phyloP scores from a whole-genome alignment of 2,888 invertebrate genomes.

The Nymphalis polychloros region DNA sequence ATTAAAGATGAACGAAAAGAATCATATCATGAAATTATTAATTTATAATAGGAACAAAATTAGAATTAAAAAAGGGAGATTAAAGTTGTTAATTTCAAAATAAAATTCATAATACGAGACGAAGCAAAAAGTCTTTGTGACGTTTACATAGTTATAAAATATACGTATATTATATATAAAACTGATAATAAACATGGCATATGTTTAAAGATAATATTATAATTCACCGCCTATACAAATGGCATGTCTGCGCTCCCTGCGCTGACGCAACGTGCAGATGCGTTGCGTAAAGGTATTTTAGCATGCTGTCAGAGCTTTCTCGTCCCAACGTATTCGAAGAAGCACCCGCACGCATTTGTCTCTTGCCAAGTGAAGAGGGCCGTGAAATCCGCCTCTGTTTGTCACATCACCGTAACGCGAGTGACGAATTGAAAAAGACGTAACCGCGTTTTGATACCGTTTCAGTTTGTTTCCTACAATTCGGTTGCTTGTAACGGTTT shows the following conservation, averaged over 20 bases:
- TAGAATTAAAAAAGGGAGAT: too few species aligned
- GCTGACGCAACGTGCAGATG: conserved; percentile 60
- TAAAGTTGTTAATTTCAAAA: too few species aligned
- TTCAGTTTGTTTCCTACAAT: conserved; percentile 34
- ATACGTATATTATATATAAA: not conserved
- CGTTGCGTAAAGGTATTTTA: conserved; percentile 74
- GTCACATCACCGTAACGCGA: conserved; percentile 51
- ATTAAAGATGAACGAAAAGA: too few species aligned
- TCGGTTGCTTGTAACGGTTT: conserved; percentile 33
- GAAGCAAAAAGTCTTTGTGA: too few species aligned
- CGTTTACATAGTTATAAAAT: too few species aligned
- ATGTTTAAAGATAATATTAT: not conserved
- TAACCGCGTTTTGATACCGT: conserved; percentile 67
- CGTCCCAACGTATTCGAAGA: conserved; percentile 59
- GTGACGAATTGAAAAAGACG: conserved; percentile 63
- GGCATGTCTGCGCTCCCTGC: conserved; percentile 46
- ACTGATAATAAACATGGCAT: not conserved
- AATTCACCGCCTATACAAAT: not conserved
- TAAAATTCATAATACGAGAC: too few species aligned
- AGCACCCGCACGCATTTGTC: conserved; percentile 69
- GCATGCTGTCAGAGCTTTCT: conserved; percentile 77
- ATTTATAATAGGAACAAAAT: too few species aligned
- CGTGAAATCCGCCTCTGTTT: conserved; percentile 68
- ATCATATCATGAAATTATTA: too few species aligned
- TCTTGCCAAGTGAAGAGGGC: conserved; percentile 44